A percentile compares a stretch with the other conserved stretches of the same genome.
These are phyloP conservation scores for Umimayanthus chanpuru DNA, from an alignment of 92 coral and sea anemone species.

Conservation along the genomic window DNA sequence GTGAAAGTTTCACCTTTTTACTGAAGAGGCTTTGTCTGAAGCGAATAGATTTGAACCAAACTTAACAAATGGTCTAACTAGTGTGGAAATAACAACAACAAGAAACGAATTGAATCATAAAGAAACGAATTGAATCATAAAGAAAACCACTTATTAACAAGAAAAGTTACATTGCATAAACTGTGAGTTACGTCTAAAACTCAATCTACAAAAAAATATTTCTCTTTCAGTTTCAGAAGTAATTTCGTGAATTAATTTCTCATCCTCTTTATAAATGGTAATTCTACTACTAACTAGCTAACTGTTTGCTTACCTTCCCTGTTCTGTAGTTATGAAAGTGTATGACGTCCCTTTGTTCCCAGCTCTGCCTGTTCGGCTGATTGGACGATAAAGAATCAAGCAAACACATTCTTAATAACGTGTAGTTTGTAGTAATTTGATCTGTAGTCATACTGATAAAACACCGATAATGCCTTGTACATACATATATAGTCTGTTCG, in stretches of 20 bases:
- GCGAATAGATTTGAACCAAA: no score
- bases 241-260: background rate
- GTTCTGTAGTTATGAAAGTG: slow-evolving; percentile 91
- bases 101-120: no score
- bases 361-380: slow-evolving; percentile 96
- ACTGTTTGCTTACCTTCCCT: slow-evolving; percentile 79
- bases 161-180: no score
- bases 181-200: background rate
- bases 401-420: no score
- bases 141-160: no score
- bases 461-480: no score
- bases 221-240: background rate
- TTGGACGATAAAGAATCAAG: slow-evolving; percentile 3
- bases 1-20: no score
- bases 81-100: background rate
- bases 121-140: no score
- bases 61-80: no score
- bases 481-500: no score
- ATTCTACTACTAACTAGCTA: background rate
- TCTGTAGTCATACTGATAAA: background rate
- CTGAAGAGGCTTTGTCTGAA: no score
- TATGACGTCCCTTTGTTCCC: slow-evolving; percentile 95
- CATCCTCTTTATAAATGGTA: background rate
- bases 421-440: background rate
- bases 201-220: background rate